phyloP scores from a whole-genome alignment of 1,140 invertebrate species.

The Semibalanus balanoides region DNA sequence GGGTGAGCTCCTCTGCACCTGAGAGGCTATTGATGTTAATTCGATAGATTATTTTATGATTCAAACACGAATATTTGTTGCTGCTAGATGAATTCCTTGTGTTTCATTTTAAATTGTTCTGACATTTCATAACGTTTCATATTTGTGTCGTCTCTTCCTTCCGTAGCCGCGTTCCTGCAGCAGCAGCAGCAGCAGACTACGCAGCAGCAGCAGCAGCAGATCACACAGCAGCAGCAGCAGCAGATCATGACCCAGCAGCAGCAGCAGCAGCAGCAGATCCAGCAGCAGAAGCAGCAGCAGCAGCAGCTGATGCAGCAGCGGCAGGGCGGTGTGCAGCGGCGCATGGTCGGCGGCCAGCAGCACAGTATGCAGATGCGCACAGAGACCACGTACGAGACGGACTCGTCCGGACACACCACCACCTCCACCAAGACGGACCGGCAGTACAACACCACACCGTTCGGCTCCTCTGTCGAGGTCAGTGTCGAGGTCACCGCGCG shows the following conservation, averaged over 20 bases:
- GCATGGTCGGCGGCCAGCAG: background rate
- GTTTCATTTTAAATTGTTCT: too few species aligned
- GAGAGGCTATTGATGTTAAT: too few species aligned
- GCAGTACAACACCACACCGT: background rate
- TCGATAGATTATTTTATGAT: too few species aligned
- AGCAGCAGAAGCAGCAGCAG: conserved; percentile 17
- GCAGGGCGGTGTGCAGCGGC: conserved; percentile 17
- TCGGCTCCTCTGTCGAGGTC: background rate
- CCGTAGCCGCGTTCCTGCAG: conserved; percentile 26
- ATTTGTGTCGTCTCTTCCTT: background rate
- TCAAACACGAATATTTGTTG: too few species aligned
- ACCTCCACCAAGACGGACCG: background rate
- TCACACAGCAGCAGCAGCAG: conserved; percentile 28
- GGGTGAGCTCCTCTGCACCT: too few species aligned
- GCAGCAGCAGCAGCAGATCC: conserved; percentile 27
- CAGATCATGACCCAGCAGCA: conserved; percentile 30
- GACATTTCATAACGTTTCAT: too few species aligned
- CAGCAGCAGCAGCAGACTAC: conserved; percentile 27
- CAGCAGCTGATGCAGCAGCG: conserved; percentile 21
- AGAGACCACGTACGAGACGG: background rate
- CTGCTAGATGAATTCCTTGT: too few species aligned
- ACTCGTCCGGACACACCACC: background rate
- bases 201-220: conserved; percentile 19
- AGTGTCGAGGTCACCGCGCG: background rate
- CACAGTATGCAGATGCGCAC: background rate